Percentiles rank a stretch among this genome's conserved stretches.
phyloP scores from a whole-genome alignment of 2,888 invertebrate genomes.

The Lepidochitona cinerea region DNA sequence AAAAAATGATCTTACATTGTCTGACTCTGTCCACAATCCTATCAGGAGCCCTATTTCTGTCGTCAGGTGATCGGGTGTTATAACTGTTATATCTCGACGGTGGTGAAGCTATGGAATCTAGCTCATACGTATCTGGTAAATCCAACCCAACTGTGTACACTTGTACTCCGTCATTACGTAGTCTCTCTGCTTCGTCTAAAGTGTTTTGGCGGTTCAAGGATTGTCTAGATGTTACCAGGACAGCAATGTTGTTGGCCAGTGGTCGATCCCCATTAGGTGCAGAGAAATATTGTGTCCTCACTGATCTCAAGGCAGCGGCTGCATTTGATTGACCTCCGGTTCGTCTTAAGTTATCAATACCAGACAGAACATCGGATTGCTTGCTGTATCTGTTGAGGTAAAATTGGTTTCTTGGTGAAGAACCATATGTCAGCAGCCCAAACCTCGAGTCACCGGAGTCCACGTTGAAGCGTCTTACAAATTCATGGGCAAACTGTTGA shows the following conservation, averaged over 20 bases:
- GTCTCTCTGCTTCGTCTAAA: background rate
- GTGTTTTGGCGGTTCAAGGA: background rate
- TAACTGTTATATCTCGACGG: background rate
- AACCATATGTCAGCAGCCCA: background rate
- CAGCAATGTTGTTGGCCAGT: background rate
- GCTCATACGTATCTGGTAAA: background rate
- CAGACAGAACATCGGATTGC: background rate
- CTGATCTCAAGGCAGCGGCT: constrained; percentile 31
- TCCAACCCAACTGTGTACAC: background rate
- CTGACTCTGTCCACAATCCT: background rate
- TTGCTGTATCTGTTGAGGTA: background rate
- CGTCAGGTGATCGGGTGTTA: background rate
- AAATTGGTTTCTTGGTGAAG: background rate
- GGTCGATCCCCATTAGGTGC: constrained; percentile 31
- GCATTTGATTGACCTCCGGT: constrained; percentile 24
- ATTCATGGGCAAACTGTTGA: background rate
- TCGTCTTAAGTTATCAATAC: background rate
- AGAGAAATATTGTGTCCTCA: constrained; percentile 26
- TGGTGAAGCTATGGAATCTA: background rate
- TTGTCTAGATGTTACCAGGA: background rate
- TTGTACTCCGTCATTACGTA: background rate
- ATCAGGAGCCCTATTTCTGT: background rate
- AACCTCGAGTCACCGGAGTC: background rate
- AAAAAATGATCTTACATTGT: background rate
- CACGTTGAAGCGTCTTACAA: background rate